A percentile compares a stretch with the other conserved stretches of the same genome.
phyloP scores from a whole-genome alignment of 1,140 invertebrate species.

The Drosophila ogumai region DNA sequence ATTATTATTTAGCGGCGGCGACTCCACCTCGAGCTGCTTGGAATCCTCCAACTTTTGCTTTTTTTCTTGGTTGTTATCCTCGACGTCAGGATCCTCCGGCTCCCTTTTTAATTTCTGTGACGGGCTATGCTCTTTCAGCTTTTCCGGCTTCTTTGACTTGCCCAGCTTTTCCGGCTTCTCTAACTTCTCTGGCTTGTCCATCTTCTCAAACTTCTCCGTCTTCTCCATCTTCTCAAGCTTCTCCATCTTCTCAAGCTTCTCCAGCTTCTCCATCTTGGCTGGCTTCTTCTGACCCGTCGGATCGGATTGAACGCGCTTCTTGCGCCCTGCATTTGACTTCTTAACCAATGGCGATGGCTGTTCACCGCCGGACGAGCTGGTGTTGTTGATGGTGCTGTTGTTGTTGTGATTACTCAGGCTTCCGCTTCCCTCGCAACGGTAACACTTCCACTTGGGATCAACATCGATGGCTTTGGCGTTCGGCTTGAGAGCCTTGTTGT shows the following conservation, averaged over 20 bases:
- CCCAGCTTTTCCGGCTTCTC: not conserved
- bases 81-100: not conserved
- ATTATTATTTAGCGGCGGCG: not conserved
- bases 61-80: not conserved
- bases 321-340: slow-evolving; percentile 57
- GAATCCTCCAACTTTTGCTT: not conserved
- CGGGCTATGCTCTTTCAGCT: not conserved
- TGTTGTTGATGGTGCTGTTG: slow-evolving; percentile 4
- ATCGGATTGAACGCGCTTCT: slow-evolving; percentile 56
- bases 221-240: not conserved
- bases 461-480: slow-evolving; percentile 10
- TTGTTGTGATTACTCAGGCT: not conserved
- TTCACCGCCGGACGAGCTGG: not conserved
- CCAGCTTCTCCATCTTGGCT: slow-evolving; percentile 15
- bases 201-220: not conserved
- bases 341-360: slow-evolving; percentile 9
- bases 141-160: not conserved
- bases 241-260: not conserved
- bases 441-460: slow-evolving; percentile 64
- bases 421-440: slow-evolving; percentile 36
- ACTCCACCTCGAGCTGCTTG: too few relatives aligned
- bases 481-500: slow-evolving; percentile 47
- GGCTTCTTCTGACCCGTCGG: slow-evolving; percentile 14
- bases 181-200: not conserved
- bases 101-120: not conserved